phyloP scores from a whole-genome alignment of 2,888 invertebrate species.

The Alsophila aescularia region DNA sequence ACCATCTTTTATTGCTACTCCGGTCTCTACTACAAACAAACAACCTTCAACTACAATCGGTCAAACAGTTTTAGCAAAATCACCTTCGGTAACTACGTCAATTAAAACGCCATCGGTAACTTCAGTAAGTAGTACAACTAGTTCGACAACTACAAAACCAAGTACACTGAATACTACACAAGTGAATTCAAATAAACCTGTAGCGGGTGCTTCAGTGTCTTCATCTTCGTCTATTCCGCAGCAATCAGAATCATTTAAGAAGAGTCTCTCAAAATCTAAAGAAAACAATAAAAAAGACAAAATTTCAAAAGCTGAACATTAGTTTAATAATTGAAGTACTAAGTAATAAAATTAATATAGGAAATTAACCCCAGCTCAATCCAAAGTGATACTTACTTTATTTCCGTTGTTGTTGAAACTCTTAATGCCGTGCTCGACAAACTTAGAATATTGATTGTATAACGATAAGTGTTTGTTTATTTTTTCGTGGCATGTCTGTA shows the following conservation, averaged over 20 bases:
- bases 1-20: slow-evolving; percentile 12
- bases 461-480: not conserved
- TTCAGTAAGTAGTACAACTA: slow-evolving; percentile 15
- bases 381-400: slow-evolving; percentile 52
- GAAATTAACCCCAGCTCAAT: slow-evolving; percentile 57
- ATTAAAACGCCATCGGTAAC: slow-evolving; percentile 25
- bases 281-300: slow-evolving; percentile 46
- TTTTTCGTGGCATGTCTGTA: not conserved
- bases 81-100: slow-evolving; percentile 10
- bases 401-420: slow-evolving; percentile 35
- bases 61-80: slow-evolving; percentile 10
- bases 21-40: slow-evolving; percentile 23
- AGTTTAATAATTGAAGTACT: slow-evolving; percentile 4
- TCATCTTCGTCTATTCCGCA: slow-evolving; percentile 11
- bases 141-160: slow-evolving; percentile 22
- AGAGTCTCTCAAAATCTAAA: slow-evolving; percentile 44
- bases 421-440: slow-evolving; percentile 2
- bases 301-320: slow-evolving; percentile 53
- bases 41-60: slow-evolving; percentile 19
- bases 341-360: slow-evolving; percentile 34
- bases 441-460: slow-evolving; percentile 2
- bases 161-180: slow-evolving; percentile 27
- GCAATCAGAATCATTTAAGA: slow-evolving; percentile 34
- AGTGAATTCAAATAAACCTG: slow-evolving; percentile 23
- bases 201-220: slow-evolving; percentile 9